Conservation (phyloP, 2,113 vertebrate genomes). For the Nyctereutes procyonoides region DNA sequence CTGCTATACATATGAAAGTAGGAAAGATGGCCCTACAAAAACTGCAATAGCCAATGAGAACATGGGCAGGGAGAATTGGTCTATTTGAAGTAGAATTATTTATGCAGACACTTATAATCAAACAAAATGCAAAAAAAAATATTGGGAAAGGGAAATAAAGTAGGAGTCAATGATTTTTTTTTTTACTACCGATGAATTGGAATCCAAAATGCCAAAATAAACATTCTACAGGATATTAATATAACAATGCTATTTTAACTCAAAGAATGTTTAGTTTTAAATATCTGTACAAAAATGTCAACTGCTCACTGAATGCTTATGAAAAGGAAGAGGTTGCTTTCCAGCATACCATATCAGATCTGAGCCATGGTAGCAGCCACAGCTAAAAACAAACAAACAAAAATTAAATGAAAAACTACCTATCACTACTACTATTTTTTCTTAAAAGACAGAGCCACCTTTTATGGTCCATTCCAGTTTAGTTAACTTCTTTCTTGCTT, state of each 20-base stretch:
- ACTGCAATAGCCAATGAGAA: not conserved
- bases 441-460: conserved; percentile 54
- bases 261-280: conserved; percentile 76
- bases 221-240: not conserved
- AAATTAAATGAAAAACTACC: not conserved
- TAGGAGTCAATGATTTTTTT: not conserved
- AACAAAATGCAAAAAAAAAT: not conserved
- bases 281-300: conserved; percentile 38
- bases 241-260: conserved; percentile 63
- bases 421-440: not conserved
- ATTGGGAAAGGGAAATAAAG: conserved; percentile 58
- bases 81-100: not conserved
- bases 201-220: conserved; percentile 67
- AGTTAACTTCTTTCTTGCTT: conserved; percentile 69
- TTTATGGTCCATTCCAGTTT: conserved; percentile 66
- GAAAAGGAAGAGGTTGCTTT: conserved; percentile 67
- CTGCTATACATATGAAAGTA: not conserved
- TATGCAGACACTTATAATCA: not conserved
- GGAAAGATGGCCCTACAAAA: not conserved
- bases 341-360: not conserved
- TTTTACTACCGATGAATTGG: conserved; percentile 59
- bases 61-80: not conserved
- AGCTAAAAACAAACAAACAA: not conserved
- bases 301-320: conserved; percentile 66
- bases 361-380: not conserved